Evolutionary conservation across 53 echinoderm and acorn worm species (phyloP).

Genomic region (Astropecten irregularis): DNA sequence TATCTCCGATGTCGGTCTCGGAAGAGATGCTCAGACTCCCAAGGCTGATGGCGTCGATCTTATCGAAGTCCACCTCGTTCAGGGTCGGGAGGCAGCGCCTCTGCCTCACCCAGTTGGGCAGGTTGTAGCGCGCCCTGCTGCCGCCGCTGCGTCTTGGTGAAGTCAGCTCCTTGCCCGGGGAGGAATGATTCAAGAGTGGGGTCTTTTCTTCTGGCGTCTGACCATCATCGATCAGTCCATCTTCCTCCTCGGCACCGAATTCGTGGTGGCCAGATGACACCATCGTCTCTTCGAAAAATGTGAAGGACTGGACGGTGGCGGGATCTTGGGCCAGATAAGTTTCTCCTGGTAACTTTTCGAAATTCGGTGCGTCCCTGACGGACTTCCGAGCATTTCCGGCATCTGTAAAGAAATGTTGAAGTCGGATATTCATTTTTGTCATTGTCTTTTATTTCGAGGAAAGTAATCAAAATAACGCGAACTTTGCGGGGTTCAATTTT

Average conservation of each 20-base stretch:
- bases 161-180: neutral
- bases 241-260: neutral
- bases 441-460: too few species aligned
- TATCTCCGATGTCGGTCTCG: slow-evolving; percentile 21
- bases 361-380: neutral
- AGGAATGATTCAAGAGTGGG: neutral
- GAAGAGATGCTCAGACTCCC: slow-evolving; percentile 40
- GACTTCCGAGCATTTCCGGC: neutral
- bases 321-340: slow-evolving; percentile 5
- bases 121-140: slow-evolving; percentile 21
- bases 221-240: neutral
- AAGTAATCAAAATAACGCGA: too few species aligned
- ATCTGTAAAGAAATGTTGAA: neutral
- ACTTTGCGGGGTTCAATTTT: too few species aligned
- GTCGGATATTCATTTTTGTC: too few species aligned
- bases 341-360: neutral
- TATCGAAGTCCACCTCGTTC: slow-evolving; percentile 76
- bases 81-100: slow-evolving; percentile 65
- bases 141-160: neutral
- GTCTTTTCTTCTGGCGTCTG: neutral
- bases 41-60: slow-evolving; percentile 73
- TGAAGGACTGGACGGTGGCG: slow-evolving; percentile 55
- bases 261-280: too few species aligned
- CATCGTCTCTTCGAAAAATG: slow-evolving; percentile 70
- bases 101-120: slow-evolving; percentile 69